phyloP scores from a whole-genome alignment of 2,797 vertebrate species.

The Aphelocoma californica region DNA sequence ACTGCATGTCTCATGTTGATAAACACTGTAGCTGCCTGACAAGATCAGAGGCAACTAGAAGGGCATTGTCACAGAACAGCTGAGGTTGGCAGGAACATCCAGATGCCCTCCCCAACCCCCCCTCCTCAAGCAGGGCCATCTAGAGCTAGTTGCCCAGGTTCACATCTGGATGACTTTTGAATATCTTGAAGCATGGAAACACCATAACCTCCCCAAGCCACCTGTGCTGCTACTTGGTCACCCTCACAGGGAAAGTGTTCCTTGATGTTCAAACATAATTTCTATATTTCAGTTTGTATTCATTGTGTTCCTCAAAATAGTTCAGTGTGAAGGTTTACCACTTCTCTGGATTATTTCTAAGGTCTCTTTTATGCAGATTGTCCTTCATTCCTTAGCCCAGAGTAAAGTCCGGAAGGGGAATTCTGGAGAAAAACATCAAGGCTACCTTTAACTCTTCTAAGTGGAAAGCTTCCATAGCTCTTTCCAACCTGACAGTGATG shows the following conservation, averaged over 20 bases:
- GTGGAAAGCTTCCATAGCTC: background rate
- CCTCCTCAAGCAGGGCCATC: background rate
- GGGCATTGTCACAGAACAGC: background rate
- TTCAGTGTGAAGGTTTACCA: background rate
- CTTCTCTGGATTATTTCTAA: background rate
- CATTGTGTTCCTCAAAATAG: background rate
- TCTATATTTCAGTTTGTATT: background rate
- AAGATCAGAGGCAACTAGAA: background rate
- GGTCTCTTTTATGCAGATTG: background rate
- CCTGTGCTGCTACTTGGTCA: too few relatives aligned
- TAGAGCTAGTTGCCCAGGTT: background rate
- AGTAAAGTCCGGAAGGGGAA: background rate
- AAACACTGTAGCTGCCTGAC: background rate
- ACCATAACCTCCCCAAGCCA: background rate
- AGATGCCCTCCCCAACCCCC: background rate
- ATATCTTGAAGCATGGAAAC: background rate
- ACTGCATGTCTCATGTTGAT: background rate
- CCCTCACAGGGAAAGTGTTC: background rate
- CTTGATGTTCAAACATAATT: background rate
- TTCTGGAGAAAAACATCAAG: background rate
- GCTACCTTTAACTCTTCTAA: background rate
- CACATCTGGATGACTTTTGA: background rate
- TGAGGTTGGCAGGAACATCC: background rate
- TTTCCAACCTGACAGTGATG: background rate
- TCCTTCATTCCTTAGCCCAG: background rate